Evolutionary conservation across 2,797 vertebrate species (phyloP).

Genomic region (Cryptoblepharus egeriae): DNA sequence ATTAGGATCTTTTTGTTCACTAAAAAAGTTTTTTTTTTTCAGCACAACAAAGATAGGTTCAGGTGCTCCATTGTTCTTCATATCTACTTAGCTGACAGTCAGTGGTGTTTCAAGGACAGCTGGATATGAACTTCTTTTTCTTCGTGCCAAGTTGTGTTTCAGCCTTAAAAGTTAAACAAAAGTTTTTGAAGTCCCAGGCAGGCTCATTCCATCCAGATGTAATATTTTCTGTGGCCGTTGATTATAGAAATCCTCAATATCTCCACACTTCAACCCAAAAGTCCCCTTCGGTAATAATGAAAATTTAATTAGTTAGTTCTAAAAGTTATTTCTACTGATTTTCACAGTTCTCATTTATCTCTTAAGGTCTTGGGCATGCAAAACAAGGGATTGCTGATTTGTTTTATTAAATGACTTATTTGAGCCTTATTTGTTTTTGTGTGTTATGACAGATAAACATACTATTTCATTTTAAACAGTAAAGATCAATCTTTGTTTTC

Average conservation of each 20-base stretch:
- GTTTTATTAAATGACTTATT: conserved; percentile 70
- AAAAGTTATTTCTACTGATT: conserved; percentile 74
- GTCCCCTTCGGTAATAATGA: conserved; percentile 19
- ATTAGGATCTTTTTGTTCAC: no score
- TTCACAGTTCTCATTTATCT: conserved; percentile 60
- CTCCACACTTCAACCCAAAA: conserved; percentile 51
- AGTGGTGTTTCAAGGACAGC: conserved; percentile 18
- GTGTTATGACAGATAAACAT: not conserved
- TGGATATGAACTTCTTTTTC: conserved; percentile 47
- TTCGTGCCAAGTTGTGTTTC: conserved; percentile 32
- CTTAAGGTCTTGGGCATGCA: conserved; percentile 56
- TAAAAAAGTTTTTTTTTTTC: not conserved
- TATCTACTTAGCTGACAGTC: not conserved
- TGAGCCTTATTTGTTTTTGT: conserved; percentile 70
- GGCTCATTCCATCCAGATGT: conserved; percentile 64
- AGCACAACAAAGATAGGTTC: not conserved
- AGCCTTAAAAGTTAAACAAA: conserved; percentile 31
- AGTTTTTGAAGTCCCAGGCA: conserved; percentile 41
- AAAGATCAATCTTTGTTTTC: not conserved
- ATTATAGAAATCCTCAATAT: conserved; percentile 73
- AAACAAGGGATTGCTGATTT: conserved; percentile 74
- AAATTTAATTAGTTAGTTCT: conserved; percentile 69
- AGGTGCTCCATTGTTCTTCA: not conserved
- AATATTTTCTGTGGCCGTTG: conserved; percentile 54
- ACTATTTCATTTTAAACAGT: not conserved